Conservation (phyloP, 1,140 invertebrate species). For the Psix sp. region DNA sequence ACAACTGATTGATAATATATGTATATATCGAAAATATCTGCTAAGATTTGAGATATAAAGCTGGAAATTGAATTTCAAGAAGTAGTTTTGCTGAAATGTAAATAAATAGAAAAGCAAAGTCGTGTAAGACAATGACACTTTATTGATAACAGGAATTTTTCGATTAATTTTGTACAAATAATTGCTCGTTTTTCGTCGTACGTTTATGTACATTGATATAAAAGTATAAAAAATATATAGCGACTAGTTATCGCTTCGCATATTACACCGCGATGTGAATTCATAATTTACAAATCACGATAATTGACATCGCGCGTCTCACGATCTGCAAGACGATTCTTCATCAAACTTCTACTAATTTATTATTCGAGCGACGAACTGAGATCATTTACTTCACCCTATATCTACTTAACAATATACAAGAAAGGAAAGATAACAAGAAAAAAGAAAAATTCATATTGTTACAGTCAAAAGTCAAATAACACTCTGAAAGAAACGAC, state of each 20-base stretch:
- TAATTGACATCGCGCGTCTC: constrained; percentile 51
- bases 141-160: constrained; percentile 55
- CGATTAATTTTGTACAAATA: constrained; percentile 43
- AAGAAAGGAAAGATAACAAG: constrained; percentile 8
- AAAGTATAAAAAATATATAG: constrained; percentile 61
- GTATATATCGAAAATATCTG: no score
- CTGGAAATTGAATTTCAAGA: no score
- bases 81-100: no score
- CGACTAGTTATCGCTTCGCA: constrained; percentile 36
- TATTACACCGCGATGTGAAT: constrained; percentile 41
- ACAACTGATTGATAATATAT: no score
- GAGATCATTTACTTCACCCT: constrained; percentile 48
- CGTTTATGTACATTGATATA: constrained; percentile 49
- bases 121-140: constrained; percentile 50
- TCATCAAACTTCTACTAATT: constrained; percentile 12
- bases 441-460: no score
- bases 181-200: constrained; percentile 28
- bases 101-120: constrained; percentile 6
- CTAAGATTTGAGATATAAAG: no score
- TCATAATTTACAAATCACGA: constrained; percentile 40
- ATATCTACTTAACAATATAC: constrained; percentile 39
- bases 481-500: no score
- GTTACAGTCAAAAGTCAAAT: no score
- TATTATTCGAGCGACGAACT: constrained; percentile 46
- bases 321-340: constrained; percentile 25